These are phyloP conservation scores for Climacteris rufus DNA, from an alignment of 2,113 vertebrate genomes.

Conservation along the genomic window DNA sequence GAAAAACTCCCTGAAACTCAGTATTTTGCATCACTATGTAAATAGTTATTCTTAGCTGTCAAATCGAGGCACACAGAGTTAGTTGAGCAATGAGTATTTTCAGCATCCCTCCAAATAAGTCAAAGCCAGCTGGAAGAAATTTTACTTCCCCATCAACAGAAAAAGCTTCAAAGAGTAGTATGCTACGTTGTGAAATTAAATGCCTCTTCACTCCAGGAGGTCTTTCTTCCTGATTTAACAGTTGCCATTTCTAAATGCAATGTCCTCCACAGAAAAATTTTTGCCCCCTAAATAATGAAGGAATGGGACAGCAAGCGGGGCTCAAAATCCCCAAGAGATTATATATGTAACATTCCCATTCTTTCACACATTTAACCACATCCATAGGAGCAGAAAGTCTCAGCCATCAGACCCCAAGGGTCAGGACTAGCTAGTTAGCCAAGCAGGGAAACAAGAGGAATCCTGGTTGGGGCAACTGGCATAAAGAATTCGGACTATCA, in stretches of 20 bases:
- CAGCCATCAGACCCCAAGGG: background rate
- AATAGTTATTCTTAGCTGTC: constrained; percentile 28
- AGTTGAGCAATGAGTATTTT: constrained; percentile 18
- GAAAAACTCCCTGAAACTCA: background rate
- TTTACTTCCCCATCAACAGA: background rate
- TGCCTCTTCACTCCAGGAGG: background rate
- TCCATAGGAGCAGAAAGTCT: background rate
- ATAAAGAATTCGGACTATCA: background rate
- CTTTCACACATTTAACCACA: background rate
- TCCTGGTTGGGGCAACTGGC: background rate
- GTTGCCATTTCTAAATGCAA: background rate
- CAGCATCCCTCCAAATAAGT: constrained; percentile 25
- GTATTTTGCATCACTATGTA: constrained; percentile 6
- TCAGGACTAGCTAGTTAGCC: background rate
- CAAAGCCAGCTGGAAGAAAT: constrained; percentile 44
- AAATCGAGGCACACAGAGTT: background rate
- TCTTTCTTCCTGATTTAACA: background rate
- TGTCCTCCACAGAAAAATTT: background rate
- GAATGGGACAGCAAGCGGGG: accelerated
- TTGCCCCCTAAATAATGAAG: background rate
- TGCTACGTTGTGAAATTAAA: background rate
- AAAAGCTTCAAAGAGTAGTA: constrained; percentile 12
- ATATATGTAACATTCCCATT: background rate
- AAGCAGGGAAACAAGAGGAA: background rate
- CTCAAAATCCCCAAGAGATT: background rate